These are phyloP conservation scores for Carassius auratus DNA, from an alignment of 2,113 vertebrate species.

Conservation along the genomic window DNA sequence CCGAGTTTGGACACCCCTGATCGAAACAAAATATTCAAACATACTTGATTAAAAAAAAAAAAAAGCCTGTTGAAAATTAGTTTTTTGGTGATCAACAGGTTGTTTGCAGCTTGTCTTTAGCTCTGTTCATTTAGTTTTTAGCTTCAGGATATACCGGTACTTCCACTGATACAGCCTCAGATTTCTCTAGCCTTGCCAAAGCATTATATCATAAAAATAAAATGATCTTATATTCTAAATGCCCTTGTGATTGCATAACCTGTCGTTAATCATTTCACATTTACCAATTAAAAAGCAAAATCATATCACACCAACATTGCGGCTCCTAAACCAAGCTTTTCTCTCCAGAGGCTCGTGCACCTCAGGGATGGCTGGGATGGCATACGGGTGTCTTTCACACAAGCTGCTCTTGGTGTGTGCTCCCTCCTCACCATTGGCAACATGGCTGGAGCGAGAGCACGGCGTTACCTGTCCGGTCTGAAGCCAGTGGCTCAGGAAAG, in stretches of 20 bases:
- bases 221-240: background rate
- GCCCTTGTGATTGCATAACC: background rate
- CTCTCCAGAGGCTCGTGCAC: constrained; percentile 73
- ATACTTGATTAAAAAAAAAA: background rate
- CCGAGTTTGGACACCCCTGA: no score
- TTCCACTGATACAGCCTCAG: background rate
- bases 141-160: background rate
- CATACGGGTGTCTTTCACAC: constrained; percentile 61
- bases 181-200: background rate
- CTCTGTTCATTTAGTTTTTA: background rate
- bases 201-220: background rate
- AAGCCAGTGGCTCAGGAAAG: constrained; percentile 63
- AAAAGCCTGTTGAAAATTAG: background rate
- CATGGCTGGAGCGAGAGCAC: constrained; percentile 64
- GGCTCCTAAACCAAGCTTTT: constrained; percentile 78
- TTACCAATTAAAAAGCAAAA: background rate
- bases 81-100: background rate
- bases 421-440: constrained; percentile 71
- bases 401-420: constrained; percentile 53
- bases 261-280: background rate
- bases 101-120: background rate
- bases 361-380: constrained; percentile 76
- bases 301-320: constrained; percentile 70
- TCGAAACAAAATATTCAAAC: background rate
- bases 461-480: constrained; percentile 63